phyloP scores from a whole-genome alignment of 1,140 invertebrate genomes.

The Scaptodrosophila lebanonensis region DNA sequence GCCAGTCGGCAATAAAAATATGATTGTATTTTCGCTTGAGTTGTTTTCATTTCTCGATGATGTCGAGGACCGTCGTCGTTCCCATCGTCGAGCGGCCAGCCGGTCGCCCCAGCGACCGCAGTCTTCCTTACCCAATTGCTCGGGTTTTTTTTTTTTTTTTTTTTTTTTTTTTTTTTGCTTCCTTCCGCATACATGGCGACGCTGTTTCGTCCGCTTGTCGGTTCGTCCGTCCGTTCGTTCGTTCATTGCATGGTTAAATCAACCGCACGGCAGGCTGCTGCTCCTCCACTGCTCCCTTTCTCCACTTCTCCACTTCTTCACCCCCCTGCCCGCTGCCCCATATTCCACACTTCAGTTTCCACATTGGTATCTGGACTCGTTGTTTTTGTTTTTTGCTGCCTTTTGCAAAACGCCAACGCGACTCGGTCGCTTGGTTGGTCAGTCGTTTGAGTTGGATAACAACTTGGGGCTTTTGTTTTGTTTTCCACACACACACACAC shows the following conservation, averaged over 20 bases:
- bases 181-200: slow-evolving; percentile 19
- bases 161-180: no score
- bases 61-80: slow-evolving; percentile 56
- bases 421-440: no score
- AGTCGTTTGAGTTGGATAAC: slow-evolving; percentile 16
- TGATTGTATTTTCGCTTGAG: slow-evolving; percentile 74
- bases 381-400: slow-evolving; percentile 46
- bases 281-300: slow-evolving; percentile 19
- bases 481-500: slow-evolving; percentile 26
- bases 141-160: slow-evolving; percentile 31
- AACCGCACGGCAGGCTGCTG: slow-evolving; percentile 56
- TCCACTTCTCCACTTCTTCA: slow-evolving; percentile 30
- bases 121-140: slow-evolving; percentile 33
- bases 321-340: no score
- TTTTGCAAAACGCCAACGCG: no score
- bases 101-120: slow-evolving; percentile 33
- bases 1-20: slow-evolving; percentile 74
- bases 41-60: slow-evolving; percentile 74
- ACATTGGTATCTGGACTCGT: no score
- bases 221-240: slow-evolving; percentile 25
- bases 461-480: slow-evolving; percentile 39
- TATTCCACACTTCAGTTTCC: no score
- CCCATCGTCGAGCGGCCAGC: slow-evolving; percentile 7
- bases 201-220: slow-evolving; percentile 3
- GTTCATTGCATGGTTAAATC: slow-evolving; percentile 71